Evolutionary conservation across 2,888 invertebrate species (phyloP), one percentile per base, ranked within the genome.

Genomic region (Apamea epomidion): DNA sequence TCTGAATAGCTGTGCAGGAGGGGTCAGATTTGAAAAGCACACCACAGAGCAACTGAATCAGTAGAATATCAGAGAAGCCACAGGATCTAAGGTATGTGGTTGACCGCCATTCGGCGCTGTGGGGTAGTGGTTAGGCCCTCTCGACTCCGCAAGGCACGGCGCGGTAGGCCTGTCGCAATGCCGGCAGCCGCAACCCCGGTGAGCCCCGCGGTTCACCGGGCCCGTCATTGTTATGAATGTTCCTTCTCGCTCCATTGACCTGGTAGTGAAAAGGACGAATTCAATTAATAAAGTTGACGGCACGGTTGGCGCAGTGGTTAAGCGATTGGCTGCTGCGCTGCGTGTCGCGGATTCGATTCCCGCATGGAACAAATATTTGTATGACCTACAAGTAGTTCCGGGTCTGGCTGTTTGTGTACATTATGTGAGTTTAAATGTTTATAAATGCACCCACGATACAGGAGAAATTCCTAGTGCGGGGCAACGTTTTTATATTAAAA

Each of bases 41-140:
- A 29, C 83, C 58, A 70, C 64, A 70, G 29, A 60, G 8, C 29
- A 60, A 64, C 29, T 72, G 51, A 67, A 60, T 54, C 65, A 68
- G 76, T 69, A 60, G 87, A 71, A 70, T 80, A 58, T 64, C 70
- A 21, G 51, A 54, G 25, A 60, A 29, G 6, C 85, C 88, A 42
- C 81, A 74, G 68, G 54, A 48, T 81, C 48, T 69, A 37, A 60
- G 71, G 73, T 72, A 88, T 82, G 82, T 74, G 82, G 88, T 81
- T 54, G 42, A 86, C 76, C 82, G 48, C 74, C 32, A 65, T 86
- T 88, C 74, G 65, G 42, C 71, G 7, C 45, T 85, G 85, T 45
- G 85, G 88, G 37, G 2, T 64, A 21, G 88, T 42, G 88, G 88
- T 87, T 72, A 74, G 65, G 32, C 29, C 29, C 21, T 21, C 18